Evolutionary conservation across 2,113 vertebrate species (phyloP).

Genomic region (Erinaceus europaeus): DNA sequence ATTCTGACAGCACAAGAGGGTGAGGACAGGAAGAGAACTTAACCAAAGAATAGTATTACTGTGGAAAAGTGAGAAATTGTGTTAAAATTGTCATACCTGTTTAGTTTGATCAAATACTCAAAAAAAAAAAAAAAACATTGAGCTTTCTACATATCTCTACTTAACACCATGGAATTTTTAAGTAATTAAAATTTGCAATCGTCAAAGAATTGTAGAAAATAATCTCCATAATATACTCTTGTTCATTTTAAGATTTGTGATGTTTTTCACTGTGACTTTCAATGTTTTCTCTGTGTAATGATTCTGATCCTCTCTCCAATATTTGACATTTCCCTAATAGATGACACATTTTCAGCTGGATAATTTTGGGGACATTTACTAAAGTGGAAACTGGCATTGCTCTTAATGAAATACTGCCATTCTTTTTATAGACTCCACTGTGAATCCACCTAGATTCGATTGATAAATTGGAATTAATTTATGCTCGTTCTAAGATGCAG

Average conservation of each 20-base stretch:
- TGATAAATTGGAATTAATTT: background rate
- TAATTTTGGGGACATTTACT: background rate
- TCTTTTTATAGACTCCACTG: background rate
- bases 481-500: background rate
- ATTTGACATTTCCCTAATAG: background rate
- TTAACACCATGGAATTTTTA: background rate
- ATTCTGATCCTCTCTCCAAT: background rate
- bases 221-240: background rate
- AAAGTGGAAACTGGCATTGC: background rate
- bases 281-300: background rate
- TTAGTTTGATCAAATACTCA: background rate
- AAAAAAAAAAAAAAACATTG: background rate
- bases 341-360: background rate
- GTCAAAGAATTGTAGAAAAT: background rate
- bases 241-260: background rate
- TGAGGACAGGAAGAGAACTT: background rate
- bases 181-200: too few relatives aligned
- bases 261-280: background rate
- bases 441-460: background rate
- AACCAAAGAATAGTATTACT: background rate
- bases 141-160: background rate
- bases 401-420: background rate
- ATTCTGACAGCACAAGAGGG: background rate
- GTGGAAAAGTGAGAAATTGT: slow-evolving; percentile 17
- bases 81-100: background rate